phyloP scores from a whole-genome alignment of 2,797 vertebrate genomes.

The Pachyuromys duprasi region DNA sequence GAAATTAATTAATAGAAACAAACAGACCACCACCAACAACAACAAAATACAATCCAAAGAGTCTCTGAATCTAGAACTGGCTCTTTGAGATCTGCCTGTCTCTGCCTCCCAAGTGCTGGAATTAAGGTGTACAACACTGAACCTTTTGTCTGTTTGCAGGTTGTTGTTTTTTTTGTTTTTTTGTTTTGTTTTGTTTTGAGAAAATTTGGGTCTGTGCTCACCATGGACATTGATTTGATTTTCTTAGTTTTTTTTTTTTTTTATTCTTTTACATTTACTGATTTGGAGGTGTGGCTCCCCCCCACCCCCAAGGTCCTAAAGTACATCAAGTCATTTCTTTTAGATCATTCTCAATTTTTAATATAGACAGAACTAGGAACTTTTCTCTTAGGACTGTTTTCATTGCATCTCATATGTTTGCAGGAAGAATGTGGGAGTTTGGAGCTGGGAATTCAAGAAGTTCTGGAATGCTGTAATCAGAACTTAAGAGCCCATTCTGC shows the following conservation, averaged over 20 bases:
- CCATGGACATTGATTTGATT: background rate
- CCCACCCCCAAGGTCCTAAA: background rate
- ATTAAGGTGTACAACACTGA: too few species aligned
- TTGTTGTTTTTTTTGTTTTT: too few species aligned
- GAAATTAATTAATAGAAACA: background rate
- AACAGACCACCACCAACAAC: too few species aligned
- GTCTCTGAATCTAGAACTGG: background rate
- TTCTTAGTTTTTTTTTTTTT: background rate
- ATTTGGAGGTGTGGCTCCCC: background rate
- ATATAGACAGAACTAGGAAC: background rate
- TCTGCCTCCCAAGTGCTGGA: background rate
- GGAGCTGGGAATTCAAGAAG: background rate
- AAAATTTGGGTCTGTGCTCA: background rate
- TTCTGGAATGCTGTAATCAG: background rate
- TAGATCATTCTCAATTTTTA: background rate
- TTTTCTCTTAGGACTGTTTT: background rate
- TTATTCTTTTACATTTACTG: background rate
- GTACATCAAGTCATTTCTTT: background rate
- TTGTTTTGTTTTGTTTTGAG: too few species aligned
- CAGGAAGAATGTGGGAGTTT: background rate
- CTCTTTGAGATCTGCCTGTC: background rate
- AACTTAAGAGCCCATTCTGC: background rate
- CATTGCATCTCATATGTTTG: background rate
- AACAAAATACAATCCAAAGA: background rate
- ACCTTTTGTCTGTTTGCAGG: too few species aligned